Evolutionary conservation across 2,113 vertebrate species (phyloP).

Genomic region (Brachypodius melanocephalos): DNA sequence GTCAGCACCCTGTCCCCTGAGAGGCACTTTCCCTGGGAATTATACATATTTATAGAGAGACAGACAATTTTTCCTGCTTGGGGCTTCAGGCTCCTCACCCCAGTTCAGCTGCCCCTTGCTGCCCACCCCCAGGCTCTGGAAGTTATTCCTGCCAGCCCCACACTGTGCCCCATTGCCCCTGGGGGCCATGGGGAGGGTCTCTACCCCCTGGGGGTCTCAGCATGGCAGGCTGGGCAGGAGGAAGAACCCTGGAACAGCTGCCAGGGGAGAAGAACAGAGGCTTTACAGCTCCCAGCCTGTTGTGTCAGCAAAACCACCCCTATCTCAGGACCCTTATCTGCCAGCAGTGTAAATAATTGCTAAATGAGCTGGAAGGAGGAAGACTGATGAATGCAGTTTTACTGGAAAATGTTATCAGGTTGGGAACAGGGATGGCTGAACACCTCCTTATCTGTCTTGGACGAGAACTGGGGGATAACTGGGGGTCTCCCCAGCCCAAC

Average conservation of each 20-base stretch:
- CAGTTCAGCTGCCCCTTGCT: background rate
- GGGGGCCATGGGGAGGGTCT: background rate
- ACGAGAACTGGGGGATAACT: accelerated
- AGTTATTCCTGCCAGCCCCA: background rate
- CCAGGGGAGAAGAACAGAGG: background rate
- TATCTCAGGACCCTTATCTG: background rate
- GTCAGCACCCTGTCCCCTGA: background rate
- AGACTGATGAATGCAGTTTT: background rate
- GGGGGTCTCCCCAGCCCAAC: accelerated
- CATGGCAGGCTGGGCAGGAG: background rate
- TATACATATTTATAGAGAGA: background rate
- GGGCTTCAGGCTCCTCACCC: background rate
- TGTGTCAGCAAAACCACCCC: background rate
- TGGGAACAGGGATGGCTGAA: background rate
- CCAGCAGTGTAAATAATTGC: background rate
- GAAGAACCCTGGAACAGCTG: background rate
- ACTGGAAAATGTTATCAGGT: background rate
- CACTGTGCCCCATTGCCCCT: accelerated
- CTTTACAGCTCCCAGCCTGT: background rate
- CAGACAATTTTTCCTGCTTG: background rate
- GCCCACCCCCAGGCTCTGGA: background rate
- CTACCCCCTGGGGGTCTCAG: accelerated
- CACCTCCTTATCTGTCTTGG: background rate
- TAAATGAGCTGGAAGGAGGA: background rate
- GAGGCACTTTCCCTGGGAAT: background rate